Base-by-base conservation (phyloP, 2,888 invertebrate genomes). In the Syritta pipiens region DNA sequence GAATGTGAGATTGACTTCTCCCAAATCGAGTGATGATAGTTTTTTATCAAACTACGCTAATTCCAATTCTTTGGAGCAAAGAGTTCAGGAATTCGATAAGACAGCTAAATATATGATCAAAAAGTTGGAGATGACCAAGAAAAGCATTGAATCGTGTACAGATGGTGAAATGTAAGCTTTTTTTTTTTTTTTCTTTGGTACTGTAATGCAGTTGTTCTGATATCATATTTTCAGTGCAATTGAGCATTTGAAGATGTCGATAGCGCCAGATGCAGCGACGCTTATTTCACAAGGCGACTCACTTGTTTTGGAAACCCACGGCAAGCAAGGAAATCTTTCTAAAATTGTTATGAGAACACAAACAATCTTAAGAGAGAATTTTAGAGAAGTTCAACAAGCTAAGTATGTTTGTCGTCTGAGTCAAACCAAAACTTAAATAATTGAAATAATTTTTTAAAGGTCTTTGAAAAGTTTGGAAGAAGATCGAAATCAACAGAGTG, bases 281-380 rank as follows among this genome's bases (percentile, higher is more conserved):
- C 89, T 94, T 26, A 94, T 95, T 81, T 94, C 94, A 12, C 92
- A 92, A 85, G 95, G 95, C 0, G 95, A 95, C 87, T 92, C 93
- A 67, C 89, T 95, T 40, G 93, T 94, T 20, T 91, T 94, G 86
- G 91, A 91, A 35, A 91, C 91, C n/a, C 94, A 94, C 86, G 89
- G 89, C 28, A 89, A 86, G 71, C 85, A 87, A 62, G 84, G 86
- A 26, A 85, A 85, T 75, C 83, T 89, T 4, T 88, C 89, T 1
- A 86, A 88, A 4, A 81, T 86, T 4, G 88, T 89, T 1, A 88
- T 89, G 87, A 84, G 85, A 49, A 87, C 87, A 4, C 89, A 89
- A 82, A 87, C 86, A 7, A 84, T 85, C 30, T 76, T 89, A 26
- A 84, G 89, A 26, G 89, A 89, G 40, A 87, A 88, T 79, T 89